phyloP scores from a whole-genome alignment of 2,113 vertebrate genomes.

The Rhizomys pruinosus region DNA sequence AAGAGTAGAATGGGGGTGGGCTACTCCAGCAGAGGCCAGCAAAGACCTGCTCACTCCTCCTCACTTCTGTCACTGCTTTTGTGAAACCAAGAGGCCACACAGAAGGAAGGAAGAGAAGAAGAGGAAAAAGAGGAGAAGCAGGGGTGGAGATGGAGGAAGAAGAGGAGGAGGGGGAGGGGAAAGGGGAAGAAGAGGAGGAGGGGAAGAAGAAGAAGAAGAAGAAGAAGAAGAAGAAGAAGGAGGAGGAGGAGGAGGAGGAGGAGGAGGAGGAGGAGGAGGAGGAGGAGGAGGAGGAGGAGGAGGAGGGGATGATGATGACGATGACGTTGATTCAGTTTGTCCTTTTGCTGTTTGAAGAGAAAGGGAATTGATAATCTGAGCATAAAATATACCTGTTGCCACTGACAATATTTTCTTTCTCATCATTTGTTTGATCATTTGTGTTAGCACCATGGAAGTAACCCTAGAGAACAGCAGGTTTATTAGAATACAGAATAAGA shows the following conservation, averaged over 20 bases:
- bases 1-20: rapidly evolving
- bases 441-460: background rate
- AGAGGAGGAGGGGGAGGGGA: too few species aligned
- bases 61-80: background rate
- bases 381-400: background rate
- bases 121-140: too few species aligned
- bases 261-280: too few species aligned
- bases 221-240: too few species aligned
- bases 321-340: background rate
- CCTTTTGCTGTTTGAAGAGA: background rate
- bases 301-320: too few species aligned
- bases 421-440: background rate
- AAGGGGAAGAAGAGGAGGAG: background rate
- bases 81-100: background rate
- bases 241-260: background rate
- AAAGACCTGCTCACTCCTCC: background rate
- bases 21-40: background rate
- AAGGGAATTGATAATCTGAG: background rate
- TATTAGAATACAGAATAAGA: background rate
- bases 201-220: too few species aligned
- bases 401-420: background rate
- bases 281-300: too few species aligned
- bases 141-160: too few species aligned
- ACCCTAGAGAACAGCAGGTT: background rate
- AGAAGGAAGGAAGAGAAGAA: background rate